Percentiles rank a stretch among this genome's conserved stretches.
Conservation (phyloP, 92 coral and sea anemone species). For the Anthopleura xanthogrammica region DNA sequence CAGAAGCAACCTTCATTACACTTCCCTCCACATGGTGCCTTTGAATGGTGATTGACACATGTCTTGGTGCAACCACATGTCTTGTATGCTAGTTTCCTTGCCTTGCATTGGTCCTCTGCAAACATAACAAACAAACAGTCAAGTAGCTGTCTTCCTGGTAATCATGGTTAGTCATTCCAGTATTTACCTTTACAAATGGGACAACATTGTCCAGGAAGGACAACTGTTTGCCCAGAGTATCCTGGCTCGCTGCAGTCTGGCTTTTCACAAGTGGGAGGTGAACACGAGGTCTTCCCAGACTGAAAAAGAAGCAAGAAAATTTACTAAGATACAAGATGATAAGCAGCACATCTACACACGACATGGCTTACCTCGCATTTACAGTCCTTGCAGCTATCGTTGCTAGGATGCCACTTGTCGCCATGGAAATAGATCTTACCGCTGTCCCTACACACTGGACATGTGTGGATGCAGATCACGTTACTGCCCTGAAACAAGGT, state of each 20-base stretch:
- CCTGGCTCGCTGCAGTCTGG: slow-evolving; percentile 44
- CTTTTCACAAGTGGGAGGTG: slow-evolving; percentile 50
- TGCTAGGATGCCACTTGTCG: slow-evolving; percentile 63
- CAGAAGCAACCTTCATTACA: slow-evolving; percentile 73
- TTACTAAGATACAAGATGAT: not conserved
- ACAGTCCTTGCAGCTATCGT: slow-evolving; percentile 66
- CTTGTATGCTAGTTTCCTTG: slow-evolving; percentile 42
- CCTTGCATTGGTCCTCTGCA: slow-evolving; percentile 63
- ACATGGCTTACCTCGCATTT: slow-evolving; percentile 65
- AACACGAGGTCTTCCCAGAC: slow-evolving; percentile 41
- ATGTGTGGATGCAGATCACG: slow-evolving; percentile 57
- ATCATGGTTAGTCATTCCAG: not conserved
- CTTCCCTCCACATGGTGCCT: slow-evolving; percentile 10
- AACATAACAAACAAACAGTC: not conserved
- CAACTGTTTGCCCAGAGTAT: slow-evolving; percentile 46
- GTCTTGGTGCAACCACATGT: slow-evolving; percentile 43
- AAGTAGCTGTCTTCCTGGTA: not conserved
- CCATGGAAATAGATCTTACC: slow-evolving; percentile 60
- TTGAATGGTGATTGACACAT: slow-evolving; percentile 36
- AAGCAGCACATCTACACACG: not conserved
- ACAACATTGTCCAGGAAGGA: slow-evolving; percentile 59
- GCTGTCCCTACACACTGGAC: slow-evolving; percentile 70
- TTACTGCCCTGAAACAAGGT: slow-evolving; percentile 42
- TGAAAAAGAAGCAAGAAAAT: not conserved
- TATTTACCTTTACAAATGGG: slow-evolving; percentile 56